phyloP scores from a whole-genome alignment of 2,888 invertebrate species.

The Epicampocera succincta region DNA sequence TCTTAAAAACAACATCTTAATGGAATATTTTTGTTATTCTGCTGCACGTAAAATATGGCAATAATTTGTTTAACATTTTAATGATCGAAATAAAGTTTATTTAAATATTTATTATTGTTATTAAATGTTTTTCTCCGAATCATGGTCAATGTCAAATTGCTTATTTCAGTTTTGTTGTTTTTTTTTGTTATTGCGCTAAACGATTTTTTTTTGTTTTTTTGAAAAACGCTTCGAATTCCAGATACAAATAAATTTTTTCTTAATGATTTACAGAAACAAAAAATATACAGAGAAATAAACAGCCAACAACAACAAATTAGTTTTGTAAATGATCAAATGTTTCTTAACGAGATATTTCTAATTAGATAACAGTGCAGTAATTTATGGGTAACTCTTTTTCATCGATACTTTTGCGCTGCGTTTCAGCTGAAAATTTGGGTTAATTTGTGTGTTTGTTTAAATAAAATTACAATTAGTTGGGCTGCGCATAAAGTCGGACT shows the following conservation, averaged over 20 bases:
- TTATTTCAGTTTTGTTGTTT: conserved; percentile 7
- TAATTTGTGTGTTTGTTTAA: conserved; percentile 55
- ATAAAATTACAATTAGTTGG: conserved; percentile 50
- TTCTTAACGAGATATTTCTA: conserved; percentile 45
- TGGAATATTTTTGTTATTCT: conserved; percentile 37
- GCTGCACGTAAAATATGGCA: conserved; percentile 13
- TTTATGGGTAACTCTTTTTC: conserved; percentile 43
- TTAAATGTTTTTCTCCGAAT: conserved; percentile 38
- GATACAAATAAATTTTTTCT: conserved; percentile 52
- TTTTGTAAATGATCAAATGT: conserved; percentile 45
- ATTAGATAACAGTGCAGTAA: conserved; percentile 53
- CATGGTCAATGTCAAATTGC: conserved; percentile 64
- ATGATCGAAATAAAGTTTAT: conserved; percentile 41
- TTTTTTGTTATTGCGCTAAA: not conserved
- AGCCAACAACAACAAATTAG: conserved; percentile 53
- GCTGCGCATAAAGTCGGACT: not conserved
- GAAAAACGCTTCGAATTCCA: conserved; percentile 12
- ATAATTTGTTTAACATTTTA: conserved; percentile 35
- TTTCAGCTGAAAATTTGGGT: conserved; percentile 51
- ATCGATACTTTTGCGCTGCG: conserved; percentile 10
- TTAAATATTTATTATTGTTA: conserved; percentile 40
- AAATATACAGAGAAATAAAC: not conserved
- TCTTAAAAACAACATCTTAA: conserved; percentile 41
- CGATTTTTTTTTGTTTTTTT: conserved; percentile 20
- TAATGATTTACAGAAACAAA: conserved; percentile 7